These are phyloP conservation scores for Hypocryptadius cinnamomeus DNA, from an alignment of 2,113 vertebrate species.

Conservation along the genomic window DNA sequence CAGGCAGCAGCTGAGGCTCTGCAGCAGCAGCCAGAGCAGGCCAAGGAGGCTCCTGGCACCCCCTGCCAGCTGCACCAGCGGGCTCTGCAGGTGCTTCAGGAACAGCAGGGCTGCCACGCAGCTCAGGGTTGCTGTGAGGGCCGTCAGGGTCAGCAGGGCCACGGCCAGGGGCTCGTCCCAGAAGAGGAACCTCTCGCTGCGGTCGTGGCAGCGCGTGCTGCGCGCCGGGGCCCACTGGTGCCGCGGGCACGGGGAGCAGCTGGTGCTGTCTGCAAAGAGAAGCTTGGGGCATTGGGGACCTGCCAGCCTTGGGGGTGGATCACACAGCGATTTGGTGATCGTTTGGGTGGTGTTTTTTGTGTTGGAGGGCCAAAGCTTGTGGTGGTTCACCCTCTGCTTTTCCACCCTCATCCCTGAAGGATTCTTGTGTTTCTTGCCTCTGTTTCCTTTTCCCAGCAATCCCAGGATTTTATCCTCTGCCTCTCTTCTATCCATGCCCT, in stretches of 20 bases:
- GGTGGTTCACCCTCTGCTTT: background rate
- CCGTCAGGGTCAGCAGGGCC: conserved; percentile 23
- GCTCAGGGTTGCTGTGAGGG: conserved; percentile 33
- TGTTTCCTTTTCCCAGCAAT: background rate
- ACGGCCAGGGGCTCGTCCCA: conserved; percentile 65
- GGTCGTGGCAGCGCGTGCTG: conserved; percentile 67
- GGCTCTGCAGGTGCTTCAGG: conserved; percentile 48
- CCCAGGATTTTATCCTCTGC: background rate
- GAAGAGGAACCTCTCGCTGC: conserved; percentile 61
- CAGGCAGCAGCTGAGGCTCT: conserved; percentile 70
- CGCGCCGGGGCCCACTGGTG: conserved; percentile 72
- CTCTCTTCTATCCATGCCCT: background rate
- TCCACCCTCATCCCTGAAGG: background rate
- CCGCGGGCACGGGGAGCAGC: conserved; percentile 65
- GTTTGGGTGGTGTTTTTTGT: background rate
- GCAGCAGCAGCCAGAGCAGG: conserved; percentile 64
- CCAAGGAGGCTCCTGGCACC: conserved; percentile 63
- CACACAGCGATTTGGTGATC: background rate
- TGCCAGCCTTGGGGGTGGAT: no score
- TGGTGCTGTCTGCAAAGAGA: conserved; percentile 65
- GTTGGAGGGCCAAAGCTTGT: background rate
- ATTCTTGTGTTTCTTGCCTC: background rate
- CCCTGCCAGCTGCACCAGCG: conserved; percentile 68
- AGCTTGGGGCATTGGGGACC: no score
- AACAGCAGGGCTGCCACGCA: conserved; percentile 58